These are phyloP conservation scores for Pomacea canaliculata DNA, from an alignment of 2,888 invertebrate genomes.

Conservation along the genomic window DNA sequence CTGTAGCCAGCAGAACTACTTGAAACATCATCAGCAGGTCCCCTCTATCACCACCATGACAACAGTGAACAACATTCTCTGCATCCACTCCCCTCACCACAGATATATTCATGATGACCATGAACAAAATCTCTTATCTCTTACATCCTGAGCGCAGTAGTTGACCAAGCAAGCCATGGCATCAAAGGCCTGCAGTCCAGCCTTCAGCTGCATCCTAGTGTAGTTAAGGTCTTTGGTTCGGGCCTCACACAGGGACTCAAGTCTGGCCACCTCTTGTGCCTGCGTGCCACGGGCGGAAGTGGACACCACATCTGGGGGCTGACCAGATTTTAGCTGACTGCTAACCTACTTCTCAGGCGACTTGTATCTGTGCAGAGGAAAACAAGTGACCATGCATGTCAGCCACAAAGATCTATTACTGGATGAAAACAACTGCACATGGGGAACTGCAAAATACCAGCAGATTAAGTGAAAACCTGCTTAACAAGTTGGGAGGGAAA, in stretches of 20 bases:
- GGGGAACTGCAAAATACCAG: not conserved
- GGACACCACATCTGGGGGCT: conserved; percentile 38
- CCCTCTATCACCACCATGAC: no score
- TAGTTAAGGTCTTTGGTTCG: conserved; percentile 68
- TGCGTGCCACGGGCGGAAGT: conserved; percentile 25
- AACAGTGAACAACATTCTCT: no score
- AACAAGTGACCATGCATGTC: not conserved
- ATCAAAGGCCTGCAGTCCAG: conserved; percentile 80
- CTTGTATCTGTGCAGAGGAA: conserved; percentile 48
- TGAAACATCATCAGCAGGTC: no score
- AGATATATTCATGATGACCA: no score
- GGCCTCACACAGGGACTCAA: conserved; percentile 69
- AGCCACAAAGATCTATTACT: not conserved
- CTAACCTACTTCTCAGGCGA: conserved; percentile 47
- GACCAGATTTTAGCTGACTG: conserved; percentile 32
- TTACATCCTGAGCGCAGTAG: conserved; percentile 80
- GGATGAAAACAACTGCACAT: not conserved
- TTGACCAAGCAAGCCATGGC: conserved; percentile 87
- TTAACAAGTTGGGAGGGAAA: no score
- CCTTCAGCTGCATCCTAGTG: conserved; percentile 68
- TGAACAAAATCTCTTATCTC: conserved; percentile 28
- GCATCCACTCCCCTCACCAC: no score
- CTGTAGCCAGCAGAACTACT: no score
- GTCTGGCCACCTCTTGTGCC: conserved; percentile 56
- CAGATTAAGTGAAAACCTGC: no score